Conservation (phyloP, 2,888 invertebrate genomes). For the Platerodrilus igneus region DNA sequence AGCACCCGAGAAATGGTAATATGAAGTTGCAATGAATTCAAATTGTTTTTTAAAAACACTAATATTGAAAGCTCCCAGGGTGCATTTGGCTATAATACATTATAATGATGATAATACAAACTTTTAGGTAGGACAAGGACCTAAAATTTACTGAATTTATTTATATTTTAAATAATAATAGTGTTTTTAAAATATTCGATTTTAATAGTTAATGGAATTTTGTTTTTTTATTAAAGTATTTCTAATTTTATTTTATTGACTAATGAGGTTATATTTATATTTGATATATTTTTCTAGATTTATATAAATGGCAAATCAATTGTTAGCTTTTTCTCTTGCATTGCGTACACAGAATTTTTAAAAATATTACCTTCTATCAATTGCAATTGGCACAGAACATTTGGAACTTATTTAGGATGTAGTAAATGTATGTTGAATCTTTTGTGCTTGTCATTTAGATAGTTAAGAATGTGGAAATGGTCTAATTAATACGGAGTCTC, state of each 20-base stretch:
- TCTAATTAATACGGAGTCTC: no score
- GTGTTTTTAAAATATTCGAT: constrained; percentile 20
- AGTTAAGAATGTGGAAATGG: constrained; percentile 23
- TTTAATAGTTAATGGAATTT: constrained; percentile 10
- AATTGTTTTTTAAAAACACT: constrained; percentile 21
- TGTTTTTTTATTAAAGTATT: constrained; percentile 13
- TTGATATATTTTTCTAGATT: no score
- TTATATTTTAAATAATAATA: constrained; percentile 14
- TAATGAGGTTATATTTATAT: no score
- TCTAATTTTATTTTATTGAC: constrained; percentile 14
- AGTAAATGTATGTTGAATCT: constrained; percentile 27
- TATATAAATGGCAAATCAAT: no score
- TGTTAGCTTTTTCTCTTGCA: no score
- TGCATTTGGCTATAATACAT: constrained; percentile 18
- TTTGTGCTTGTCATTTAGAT: constrained; percentile 26
- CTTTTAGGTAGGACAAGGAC: no score
- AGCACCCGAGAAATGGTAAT: constrained; percentile 18
- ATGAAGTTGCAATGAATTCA: constrained; percentile 18
- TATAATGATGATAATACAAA: no score
- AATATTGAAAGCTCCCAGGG: constrained; percentile 23
- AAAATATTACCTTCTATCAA: no score
- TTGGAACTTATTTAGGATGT: constrained; percentile 27
- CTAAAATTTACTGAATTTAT: constrained; percentile 1
- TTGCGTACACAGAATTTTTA: no score
- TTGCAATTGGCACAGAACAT: constrained; percentile 21